These are phyloP conservation scores for Cryptocephalus primarius DNA, from an alignment of 2,888 invertebrate genomes.

Conservation along the genomic window DNA sequence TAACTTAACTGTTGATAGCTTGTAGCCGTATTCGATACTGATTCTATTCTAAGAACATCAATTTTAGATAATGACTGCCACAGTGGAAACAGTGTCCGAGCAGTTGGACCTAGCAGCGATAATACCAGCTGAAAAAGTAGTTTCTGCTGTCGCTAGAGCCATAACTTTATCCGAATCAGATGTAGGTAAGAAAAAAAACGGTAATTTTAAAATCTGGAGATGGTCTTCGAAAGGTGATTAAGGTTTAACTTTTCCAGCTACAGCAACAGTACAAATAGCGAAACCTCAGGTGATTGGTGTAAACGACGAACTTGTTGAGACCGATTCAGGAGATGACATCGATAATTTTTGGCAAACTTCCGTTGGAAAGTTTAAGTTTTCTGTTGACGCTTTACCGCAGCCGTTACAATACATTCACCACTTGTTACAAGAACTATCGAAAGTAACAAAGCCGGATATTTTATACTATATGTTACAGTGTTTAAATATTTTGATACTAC, in stretches of 20 bases:
- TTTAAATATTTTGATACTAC: slow-evolving; percentile 79
- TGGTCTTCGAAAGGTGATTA: background rate
- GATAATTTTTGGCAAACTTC: slow-evolving; percentile 89
- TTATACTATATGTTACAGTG: slow-evolving; percentile 88
- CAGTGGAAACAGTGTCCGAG: slow-evolving; percentile 88
- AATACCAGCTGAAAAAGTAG: slow-evolving; percentile 64
- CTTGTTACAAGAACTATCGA: slow-evolving; percentile 72
- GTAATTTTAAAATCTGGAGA: background rate
- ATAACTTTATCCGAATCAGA: slow-evolving; percentile 83
- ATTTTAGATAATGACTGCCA: slow-evolving; percentile 83
- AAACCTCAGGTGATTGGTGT: slow-evolving; percentile 68
- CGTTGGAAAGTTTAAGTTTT: slow-evolving; percentile 85
- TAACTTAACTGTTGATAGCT: no score
- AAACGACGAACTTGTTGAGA: slow-evolving; percentile 59
- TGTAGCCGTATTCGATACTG: no score
- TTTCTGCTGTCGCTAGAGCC: slow-evolving; percentile 74
- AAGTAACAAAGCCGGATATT: slow-evolving; percentile 80
- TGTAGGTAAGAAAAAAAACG: slow-evolving; percentile 48
- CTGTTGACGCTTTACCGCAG: slow-evolving; percentile 79
- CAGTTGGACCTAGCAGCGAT: slow-evolving; percentile 81
- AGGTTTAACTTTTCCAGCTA: slow-evolving; percentile 18
- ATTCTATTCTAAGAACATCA: no score
- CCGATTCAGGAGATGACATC: slow-evolving; percentile 61
- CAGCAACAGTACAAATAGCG: slow-evolving; percentile 60
- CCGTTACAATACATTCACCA: slow-evolving; percentile 90